phyloP scores from a whole-genome alignment of 1,140 invertebrate species.

The Cheumatopsyche charites region DNA sequence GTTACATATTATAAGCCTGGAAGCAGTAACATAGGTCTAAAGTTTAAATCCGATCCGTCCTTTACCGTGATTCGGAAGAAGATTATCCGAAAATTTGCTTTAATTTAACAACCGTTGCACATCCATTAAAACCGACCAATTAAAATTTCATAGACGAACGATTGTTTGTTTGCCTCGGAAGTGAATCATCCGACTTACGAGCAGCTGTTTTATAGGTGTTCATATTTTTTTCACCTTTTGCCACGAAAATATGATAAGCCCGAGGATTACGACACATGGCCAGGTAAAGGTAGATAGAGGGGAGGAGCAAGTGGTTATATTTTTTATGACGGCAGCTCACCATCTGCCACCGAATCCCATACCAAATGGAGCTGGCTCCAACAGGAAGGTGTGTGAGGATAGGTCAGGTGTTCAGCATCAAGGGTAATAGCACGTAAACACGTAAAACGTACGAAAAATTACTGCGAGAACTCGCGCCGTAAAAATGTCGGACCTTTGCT shows the following conservation, averaged over 20 bases:
- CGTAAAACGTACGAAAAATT: too few relatives aligned
- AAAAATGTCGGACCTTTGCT: too few relatives aligned
- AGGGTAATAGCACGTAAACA: too few relatives aligned
- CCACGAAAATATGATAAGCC: slow-evolving; percentile 29
- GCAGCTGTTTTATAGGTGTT: slow-evolving; percentile 15
- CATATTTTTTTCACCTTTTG: neutral
- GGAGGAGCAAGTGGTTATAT: slow-evolving; percentile 19
- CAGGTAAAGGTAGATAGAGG: slow-evolving; percentile 1
- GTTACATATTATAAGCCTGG: too few relatives aligned
- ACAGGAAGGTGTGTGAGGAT: slow-evolving; percentile 22
- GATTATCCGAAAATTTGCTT: too few relatives aligned
- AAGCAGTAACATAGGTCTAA: too few relatives aligned
- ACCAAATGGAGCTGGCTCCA: neutral
- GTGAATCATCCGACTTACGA: slow-evolving; percentile 3
- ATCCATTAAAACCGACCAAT: neutral
- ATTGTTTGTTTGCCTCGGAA: neutral
- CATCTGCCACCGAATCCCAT: slow-evolving; percentile 19
- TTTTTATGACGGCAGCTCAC: neutral
- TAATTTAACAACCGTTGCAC: neutral
- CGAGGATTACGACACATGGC: slow-evolving; percentile 21
- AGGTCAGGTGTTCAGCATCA: slow-evolving; percentile 13
- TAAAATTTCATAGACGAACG: neutral
- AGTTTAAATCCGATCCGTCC: too few relatives aligned
- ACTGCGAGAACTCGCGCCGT: too few relatives aligned
- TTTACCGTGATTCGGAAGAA: too few relatives aligned